Conservation (phyloP, 2,113 vertebrate species). For the Albula goreensis region DNA sequence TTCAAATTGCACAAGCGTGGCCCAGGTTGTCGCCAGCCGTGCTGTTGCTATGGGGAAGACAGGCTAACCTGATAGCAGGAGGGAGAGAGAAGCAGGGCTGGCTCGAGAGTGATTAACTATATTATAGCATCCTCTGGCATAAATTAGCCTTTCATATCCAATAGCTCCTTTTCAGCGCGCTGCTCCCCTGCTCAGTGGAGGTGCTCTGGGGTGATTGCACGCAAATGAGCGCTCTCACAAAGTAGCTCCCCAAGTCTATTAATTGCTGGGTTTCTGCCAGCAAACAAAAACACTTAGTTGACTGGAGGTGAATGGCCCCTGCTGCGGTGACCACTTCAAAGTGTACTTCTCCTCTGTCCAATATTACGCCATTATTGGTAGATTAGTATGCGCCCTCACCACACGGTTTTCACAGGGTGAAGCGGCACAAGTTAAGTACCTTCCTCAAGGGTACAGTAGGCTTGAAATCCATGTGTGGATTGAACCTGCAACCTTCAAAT, state of each 20-base stretch:
- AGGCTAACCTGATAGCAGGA: not conserved
- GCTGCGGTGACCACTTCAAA: conserved; percentile 38
- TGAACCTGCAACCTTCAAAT: not conserved
- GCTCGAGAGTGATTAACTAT: conserved; percentile 33
- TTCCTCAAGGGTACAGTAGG: not conserved
- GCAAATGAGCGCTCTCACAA: conserved; percentile 12
- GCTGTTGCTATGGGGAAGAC: conserved; percentile 31
- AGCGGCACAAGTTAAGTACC: not conserved
- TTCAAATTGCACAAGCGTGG: not conserved
- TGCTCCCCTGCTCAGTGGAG: not conserved
- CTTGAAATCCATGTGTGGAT: not conserved
- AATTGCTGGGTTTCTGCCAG: conserved; percentile 53
- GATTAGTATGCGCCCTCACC: not conserved
- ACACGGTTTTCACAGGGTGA: not conserved
- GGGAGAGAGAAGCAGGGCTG: not conserved
- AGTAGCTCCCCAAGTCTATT: conserved; percentile 43
- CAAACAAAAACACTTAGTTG: conserved; percentile 52
- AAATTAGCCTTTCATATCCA: conserved; percentile 23
- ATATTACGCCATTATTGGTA: not conserved
- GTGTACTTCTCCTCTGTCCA: conserved; percentile 42
- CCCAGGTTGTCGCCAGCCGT: not conserved
- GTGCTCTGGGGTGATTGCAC: not conserved
- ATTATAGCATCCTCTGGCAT: conserved; percentile 27
- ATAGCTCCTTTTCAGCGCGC: not conserved
- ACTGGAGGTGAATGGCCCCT: conserved; percentile 55